A percentile compares a stretch with the other conserved stretches of the same genome.
These are phyloP conservation scores for Mirza zaza DNA, from an alignment of 2,113 vertebrate species.

Conservation along the genomic window DNA sequence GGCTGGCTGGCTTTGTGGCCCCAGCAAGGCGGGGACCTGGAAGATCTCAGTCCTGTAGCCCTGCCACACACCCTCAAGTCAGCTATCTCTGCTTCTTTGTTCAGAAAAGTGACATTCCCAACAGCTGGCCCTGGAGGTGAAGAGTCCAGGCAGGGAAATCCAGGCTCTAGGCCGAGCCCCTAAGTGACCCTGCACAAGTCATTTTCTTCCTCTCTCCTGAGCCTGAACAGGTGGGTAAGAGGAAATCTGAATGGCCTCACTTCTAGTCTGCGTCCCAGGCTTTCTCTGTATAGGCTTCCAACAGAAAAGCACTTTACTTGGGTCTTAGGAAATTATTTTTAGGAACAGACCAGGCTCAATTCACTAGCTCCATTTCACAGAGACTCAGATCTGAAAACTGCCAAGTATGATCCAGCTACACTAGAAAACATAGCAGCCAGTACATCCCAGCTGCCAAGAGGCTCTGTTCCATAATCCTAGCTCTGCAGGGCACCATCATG, in stretches of 20 bases:
- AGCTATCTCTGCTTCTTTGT: background rate
- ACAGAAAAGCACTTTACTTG: background rate
- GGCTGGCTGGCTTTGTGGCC: background rate
- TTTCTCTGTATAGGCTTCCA: background rate
- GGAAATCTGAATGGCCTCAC: background rate
- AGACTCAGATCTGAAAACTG: background rate
- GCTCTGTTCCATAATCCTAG: accelerated
- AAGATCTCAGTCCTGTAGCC: background rate
- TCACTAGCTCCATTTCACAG: background rate
- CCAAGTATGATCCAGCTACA: background rate
- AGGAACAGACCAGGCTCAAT: background rate
- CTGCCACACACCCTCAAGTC: background rate
- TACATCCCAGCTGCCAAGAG: background rate
- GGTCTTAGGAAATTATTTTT: background rate
- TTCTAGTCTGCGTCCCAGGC: background rate
- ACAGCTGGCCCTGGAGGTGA: background rate
- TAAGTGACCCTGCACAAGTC: background rate
- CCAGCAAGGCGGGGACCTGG: background rate
- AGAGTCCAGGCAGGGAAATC: background rate
- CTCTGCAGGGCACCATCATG: background rate
- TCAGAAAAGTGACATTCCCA: background rate
- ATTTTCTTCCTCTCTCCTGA: background rate
- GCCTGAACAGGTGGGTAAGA: background rate
- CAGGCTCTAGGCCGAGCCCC: background rate
- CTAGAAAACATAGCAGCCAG: background rate